Evolutionary conservation across 2,797 vertebrate genomes (phyloP).

Genomic region (Cirrhinus mrigala): DNA sequence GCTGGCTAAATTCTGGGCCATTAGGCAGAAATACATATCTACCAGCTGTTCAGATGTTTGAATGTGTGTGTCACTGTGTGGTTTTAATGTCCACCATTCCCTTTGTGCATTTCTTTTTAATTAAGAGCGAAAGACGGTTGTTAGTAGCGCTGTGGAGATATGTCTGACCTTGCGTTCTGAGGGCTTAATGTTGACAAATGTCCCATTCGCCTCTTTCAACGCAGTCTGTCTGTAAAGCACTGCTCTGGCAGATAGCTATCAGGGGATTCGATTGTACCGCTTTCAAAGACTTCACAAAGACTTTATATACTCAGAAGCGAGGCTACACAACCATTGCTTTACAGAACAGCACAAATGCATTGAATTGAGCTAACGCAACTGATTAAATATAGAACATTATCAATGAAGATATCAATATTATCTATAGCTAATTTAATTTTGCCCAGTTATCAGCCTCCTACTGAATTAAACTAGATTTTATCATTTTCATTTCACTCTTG

Average conservation of each 20-base stretch:
- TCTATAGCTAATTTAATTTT: not conserved
- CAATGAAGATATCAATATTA: not conserved
- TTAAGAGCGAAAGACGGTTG: slow-evolving; percentile 58
- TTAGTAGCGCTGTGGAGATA: slow-evolving; percentile 47
- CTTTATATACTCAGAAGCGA: slow-evolving; percentile 15
- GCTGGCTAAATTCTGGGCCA: slow-evolving; percentile 61
- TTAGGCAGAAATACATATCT: slow-evolving; percentile 64
- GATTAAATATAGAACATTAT: not conserved
- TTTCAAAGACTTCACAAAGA: slow-evolving; percentile 62
- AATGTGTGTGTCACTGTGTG: slow-evolving; percentile 58
- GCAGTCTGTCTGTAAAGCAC: slow-evolving; percentile 39
- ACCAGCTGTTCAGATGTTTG: slow-evolving; percentile 64
- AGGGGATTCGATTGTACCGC: slow-evolving; percentile 48
- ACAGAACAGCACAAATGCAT: not conserved
- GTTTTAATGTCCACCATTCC: slow-evolving; percentile 55
- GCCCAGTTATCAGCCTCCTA: not conserved
- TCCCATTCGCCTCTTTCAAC: slow-evolving; percentile 53
- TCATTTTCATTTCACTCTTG: not conserved
- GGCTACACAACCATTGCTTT: not conserved
- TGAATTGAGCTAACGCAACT: not conserved
- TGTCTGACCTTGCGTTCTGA: slow-evolving; percentile 60
- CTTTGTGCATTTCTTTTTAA: slow-evolving; percentile 63
- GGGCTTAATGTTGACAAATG: slow-evolving; percentile 66
- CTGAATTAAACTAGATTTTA: not conserved
- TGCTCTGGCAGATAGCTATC: slow-evolving; percentile 54